Percentiles rank a stretch among this genome's conserved stretches.
Conservation (phyloP, 2,888 invertebrate genomes). For the Chrysomela aeneicollis region DNA sequence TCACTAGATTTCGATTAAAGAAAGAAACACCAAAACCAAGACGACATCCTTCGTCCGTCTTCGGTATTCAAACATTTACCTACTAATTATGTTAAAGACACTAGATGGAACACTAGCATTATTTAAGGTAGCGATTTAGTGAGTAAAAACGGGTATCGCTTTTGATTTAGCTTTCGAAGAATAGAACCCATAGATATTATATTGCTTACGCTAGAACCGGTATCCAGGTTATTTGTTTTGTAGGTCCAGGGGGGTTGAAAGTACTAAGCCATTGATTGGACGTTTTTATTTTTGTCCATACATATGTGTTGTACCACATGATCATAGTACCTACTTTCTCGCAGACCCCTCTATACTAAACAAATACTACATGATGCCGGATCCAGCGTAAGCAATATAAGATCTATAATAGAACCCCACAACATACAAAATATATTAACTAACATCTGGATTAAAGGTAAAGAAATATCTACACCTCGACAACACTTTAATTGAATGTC, state of each 20-base stretch:
- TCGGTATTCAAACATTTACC: constrained; percentile 17
- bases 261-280: too few species aligned
- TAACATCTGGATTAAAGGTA: background rate
- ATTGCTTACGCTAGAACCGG: too few species aligned
- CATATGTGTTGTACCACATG: too few species aligned
- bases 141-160: constrained; percentile 39
- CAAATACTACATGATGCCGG: too few species aligned
- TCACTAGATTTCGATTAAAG: constrained; percentile 20
- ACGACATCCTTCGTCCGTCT: constrained; percentile 20
- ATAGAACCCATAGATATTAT: too few species aligned
- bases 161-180: constrained; percentile 25
- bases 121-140: constrained; percentile 36
- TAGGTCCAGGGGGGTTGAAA: too few species aligned
- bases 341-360: too few species aligned
- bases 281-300: too few species aligned
- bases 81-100: constrained; percentile 30
- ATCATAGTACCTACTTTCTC: too few species aligned
- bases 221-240: too few species aligned
- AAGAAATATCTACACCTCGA: constrained; percentile 2
- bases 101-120: constrained; percentile 37
- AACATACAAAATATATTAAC: constrained; percentile 18
- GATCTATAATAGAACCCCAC: constrained; percentile 22
- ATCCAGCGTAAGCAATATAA: too few species aligned
- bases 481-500: background rate
- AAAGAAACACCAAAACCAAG: constrained; percentile 11